Evolutionary conservation across 2,113 vertebrate species (phyloP), one percentile per base, ranked within the genome.

Genomic region (Lonchura striata): DNA sequence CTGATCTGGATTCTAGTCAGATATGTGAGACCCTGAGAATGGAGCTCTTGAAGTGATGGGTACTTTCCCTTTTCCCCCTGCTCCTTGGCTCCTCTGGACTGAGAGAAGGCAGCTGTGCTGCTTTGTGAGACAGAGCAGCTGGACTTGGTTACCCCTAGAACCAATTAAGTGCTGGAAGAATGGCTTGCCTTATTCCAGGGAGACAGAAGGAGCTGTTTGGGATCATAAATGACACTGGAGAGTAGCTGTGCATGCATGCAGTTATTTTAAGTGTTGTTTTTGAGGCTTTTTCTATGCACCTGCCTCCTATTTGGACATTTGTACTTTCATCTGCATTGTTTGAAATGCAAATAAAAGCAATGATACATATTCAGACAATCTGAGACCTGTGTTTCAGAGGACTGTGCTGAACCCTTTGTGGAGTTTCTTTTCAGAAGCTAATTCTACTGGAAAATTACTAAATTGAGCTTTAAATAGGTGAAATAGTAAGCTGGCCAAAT

Each of bases 271-370:
- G 53, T 15, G 11, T 78, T 94, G 56, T 15, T 92, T 92, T 56
- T 39, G 49, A 75, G 88, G 82, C 41, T 80, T 95, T 86, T 96
- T 76, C 69, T 78, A 68, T 83, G 86, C 92, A 93, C 91, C 93
- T 94, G 83, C 89, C 18, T 0, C 80, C 65, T 95, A 94, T 88
- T 71, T 13, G 56, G 92, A 69, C 83, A 76, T 82, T 91, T 79
- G 37, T 86, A 71, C 77, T 96, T 94, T 94, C 53, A 92, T 76
- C 61, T 49, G 74, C 70, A 22, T 83, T 75, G 86, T 96, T 30
- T 97, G 92, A 95, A 95, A 94, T 92, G 94, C 71, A 95, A 93
- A 95, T 94, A 90, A 92, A 93, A 94, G 56, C 82, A 76, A 28
- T 25, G 71, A 74, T 86, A 94, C 71, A 66, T 88, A 92, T 90